Evolutionary conservation across 2,113 vertebrate species (phyloP), one percentile per base, ranked within the genome.

Genomic region (Oncorhynchus keta): DNA sequence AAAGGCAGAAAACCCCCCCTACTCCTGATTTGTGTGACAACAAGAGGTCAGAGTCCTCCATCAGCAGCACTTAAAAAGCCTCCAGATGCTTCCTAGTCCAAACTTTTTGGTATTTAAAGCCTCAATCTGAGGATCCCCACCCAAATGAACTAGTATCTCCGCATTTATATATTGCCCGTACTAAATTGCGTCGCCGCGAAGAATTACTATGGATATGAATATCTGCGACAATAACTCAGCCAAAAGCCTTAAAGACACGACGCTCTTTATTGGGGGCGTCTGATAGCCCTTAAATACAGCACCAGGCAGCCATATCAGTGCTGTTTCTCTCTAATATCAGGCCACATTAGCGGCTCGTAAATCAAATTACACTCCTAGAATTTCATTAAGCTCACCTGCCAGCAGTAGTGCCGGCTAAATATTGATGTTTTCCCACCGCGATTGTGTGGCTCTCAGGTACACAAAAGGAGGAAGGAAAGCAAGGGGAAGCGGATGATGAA

Each of bases 311-410:
- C 88, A 82, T 89, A 90, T 91, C 89, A 84, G 82, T 81, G 87
- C 85, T 89, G 88, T 91, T 89, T 91, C 90, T 90, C 90, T 90
- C 88, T 91, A 92, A 92, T 92, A 93, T 92, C 91, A 90, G 87
- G 80, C 87, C 79, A 86, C 92, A 92, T 93, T 93, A 93, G 90
- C 89, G 88, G 88, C 86, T 91, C 92, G 90, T 92, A 93, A 93
- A 93, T 93, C 92, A 93, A 90, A 92, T 93, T 92, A 92, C 91
- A 89, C 89, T 84, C 84, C 87, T 85, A 88, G 91, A 92, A 90
- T 92, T 93, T 92, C 91, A 93, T 93, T 93, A 91, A 89, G 89
- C 88, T 92, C 90, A 92, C 88, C 92, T 93, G 92, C 90, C 90
- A 91, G 85, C 78, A 74, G 85, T 83, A 83, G 88, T 79, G 89